Conservation (phyloP, 1,140 invertebrate species). For the Cecropterus lyciades region DNA sequence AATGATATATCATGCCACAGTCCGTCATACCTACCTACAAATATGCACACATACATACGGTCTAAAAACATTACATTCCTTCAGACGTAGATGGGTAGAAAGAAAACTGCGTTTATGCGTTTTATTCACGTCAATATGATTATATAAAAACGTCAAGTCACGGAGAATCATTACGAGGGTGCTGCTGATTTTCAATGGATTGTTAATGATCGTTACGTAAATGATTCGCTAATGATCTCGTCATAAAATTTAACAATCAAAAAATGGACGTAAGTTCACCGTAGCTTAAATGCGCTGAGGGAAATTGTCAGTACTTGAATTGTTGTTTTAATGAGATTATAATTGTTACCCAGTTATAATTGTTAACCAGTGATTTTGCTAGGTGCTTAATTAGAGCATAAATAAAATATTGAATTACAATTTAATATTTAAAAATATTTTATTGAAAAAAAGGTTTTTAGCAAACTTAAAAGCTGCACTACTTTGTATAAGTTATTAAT, state of each 20-base stretch:
- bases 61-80: too few species aligned
- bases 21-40: too few species aligned
- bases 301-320: slow-evolving; percentile 11
- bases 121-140: background rate
- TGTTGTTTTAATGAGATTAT: slow-evolving; percentile 22
- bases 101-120: background rate
- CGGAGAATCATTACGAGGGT: background rate
- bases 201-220: slow-evolving; percentile 27
- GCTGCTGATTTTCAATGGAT: slow-evolving; percentile 9
- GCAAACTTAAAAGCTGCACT: too few species aligned
- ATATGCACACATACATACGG: too few species aligned
- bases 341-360: too few species aligned
- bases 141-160: slow-evolving; percentile 9
- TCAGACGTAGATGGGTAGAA: too few species aligned
- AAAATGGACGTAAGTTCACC: slow-evolving; percentile 1
- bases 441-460: too few species aligned
- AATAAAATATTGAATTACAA: background rate
- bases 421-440: background rate
- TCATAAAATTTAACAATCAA: slow-evolving; percentile 31
- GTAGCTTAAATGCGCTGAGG: background rate
- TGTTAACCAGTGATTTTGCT: too few species aligned
- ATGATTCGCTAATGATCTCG: slow-evolving; percentile 27
- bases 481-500: too few species aligned
- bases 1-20: too few species aligned
- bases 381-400: too few species aligned